These are phyloP conservation scores for Piscicola geometra DNA, from an alignment of 2,888 invertebrate genomes.

Conservation along the genomic window DNA sequence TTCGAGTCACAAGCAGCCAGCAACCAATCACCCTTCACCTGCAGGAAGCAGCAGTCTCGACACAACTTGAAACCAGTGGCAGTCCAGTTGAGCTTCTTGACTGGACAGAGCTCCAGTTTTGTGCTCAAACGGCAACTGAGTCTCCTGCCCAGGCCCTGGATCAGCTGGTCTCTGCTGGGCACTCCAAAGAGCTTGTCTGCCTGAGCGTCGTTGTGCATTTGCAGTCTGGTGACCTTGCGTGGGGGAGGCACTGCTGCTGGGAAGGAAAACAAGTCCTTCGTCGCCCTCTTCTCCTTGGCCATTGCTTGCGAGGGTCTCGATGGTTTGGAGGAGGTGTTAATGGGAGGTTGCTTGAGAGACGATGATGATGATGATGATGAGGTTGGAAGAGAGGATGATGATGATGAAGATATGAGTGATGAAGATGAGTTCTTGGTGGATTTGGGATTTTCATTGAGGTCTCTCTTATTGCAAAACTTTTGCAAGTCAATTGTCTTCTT, in stretches of 20 bases:
- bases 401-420: background rate
- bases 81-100: conserved; percentile 29
- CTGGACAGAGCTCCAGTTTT: background rate
- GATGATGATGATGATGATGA: background rate
- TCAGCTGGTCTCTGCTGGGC: background rate
- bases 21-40: background rate
- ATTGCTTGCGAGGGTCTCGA: background rate
- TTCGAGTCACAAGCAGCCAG: conserved; percentile 32
- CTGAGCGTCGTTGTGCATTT: background rate
- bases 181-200: conserved; percentile 5
- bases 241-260: background rate
- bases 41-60: conserved; percentile 27
- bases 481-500: conserved; percentile 1
- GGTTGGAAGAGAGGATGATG: background rate
- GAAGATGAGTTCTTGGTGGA: background rate
- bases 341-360: too few relatives aligned
- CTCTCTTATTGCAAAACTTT: background rate
- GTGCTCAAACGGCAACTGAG: conserved; percentile 18
- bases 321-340: background rate
- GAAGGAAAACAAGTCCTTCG: background rate
- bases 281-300: background rate
- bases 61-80: conserved; percentile 30
- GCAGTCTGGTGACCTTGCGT: background rate
- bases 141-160: conserved; percentile 27
- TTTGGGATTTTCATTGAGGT: background rate